Evolutionary conservation across 2,888 invertebrate genomes (phyloP), one percentile per base, ranked within the genome.

Genomic region (Deilephila porcellus): DNA sequence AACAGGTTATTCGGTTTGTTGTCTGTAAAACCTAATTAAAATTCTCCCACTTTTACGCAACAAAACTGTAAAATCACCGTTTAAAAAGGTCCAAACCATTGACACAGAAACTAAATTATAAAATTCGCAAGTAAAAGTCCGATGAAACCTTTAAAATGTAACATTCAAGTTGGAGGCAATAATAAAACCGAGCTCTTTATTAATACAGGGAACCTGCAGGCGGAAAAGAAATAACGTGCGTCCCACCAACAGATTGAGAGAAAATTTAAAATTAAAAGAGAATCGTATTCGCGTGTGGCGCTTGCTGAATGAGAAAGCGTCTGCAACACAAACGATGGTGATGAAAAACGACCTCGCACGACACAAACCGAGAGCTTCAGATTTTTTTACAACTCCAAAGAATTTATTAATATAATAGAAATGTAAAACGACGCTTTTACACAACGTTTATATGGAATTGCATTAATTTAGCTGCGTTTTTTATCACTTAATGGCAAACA

Each of bases 141-240:
- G 67, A 67, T 25, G 20, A 14, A 45, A 67, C 25, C 52, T 67
- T 67, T 67, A 25, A 45, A 45, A 11, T 64, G 11, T 62, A 17
- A 63, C n/a, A 19, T 37, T 25, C 25, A 67, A 67, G 17, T 52
- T 45, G 67, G 45, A 67, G 14, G 67, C 52, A 52, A 67, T 67
- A 67, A 67, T 52, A 67, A 67, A 67, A 52, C 67, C 25, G 25
- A 45, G 45, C 45, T 25, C 52, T 67, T 67, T 67, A 67, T 67
- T 67, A 67, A 37, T 67, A 67, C 64, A 67, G 45, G 25, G 3
- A 67, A 45, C 45, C 45, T 45, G 52, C 67, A 14, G 25, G 29
- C 62, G 32, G 34, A 14, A 62, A 67, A 67, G 14, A 67, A 56
- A 56, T 56, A 56, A 56, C 56, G 56, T n/a, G 56, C 56, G 56